A percentile compares a stretch with the other conserved stretches of the same genome.
Evolutionary conservation across 2,113 vertebrate species (phyloP).

Genomic region (Chaetodon trifascialis): DNA sequence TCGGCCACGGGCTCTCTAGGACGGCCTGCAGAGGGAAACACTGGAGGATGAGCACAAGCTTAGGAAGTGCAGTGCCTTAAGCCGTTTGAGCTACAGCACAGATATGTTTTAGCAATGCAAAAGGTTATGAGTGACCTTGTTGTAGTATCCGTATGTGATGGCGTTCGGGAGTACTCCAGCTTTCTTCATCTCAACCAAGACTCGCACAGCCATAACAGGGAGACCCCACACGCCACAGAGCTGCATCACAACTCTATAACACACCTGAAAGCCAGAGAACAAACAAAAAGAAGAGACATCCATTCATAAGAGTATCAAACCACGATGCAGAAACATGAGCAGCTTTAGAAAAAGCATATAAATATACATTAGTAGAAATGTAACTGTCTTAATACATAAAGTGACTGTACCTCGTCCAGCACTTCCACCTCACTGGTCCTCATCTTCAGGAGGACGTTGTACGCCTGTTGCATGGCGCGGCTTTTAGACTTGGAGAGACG

Average conservation of each 20-base stretch:
- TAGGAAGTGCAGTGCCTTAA: not conserved
- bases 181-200: slow-evolving; percentile 97
- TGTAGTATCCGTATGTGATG: slow-evolving; percentile 99
- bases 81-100: not conserved
- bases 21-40: slow-evolving; percentile 86
- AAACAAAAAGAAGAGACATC: not conserved
- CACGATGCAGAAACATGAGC: not conserved
- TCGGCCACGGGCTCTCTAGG: slow-evolving; percentile 96
- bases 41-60: not conserved
- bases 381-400: not conserved
- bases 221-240: slow-evolving; percentile 95
- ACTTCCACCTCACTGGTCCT: slow-evolving; percentile 93
- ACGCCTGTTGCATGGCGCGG: slow-evolving; percentile 93
- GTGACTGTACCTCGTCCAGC: slow-evolving; percentile 90
- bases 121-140: slow-evolving; percentile 89
- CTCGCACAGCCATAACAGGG: slow-evolving; percentile 95
- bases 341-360: not conserved
- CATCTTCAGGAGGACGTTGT: slow-evolving; percentile 94
- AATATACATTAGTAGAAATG: not conserved
- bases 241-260: slow-evolving; percentile 98
- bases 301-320: not conserved
- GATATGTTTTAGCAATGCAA: not conserved
- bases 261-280: slow-evolving; percentile 86
- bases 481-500: slow-evolving; percentile 90
- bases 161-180: slow-evolving; percentile 95